Base-by-base conservation (phyloP, 2,797 vertebrate genomes). In the Spatula versicolor region DNA sequence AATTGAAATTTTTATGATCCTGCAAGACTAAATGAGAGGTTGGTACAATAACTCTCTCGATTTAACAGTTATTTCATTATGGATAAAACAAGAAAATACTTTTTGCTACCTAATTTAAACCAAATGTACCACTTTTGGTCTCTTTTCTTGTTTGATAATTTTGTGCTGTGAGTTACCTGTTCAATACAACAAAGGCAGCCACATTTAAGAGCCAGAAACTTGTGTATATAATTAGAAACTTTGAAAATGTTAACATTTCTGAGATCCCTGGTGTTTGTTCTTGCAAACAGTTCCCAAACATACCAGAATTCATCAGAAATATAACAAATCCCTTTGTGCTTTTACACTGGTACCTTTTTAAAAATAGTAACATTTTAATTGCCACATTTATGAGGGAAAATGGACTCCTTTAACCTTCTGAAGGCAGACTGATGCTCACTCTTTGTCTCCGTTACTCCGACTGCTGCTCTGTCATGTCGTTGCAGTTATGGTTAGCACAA, bases 331-430 rank as follows among this genome's bases (percentile, higher is more conserved):
- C 35, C 16, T 7, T 72, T 87, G 74, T 56, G 31, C 54, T 71
- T 86, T 89, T 83, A 41, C 39, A 50, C 83, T 84, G 81, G 85
- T 83, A 74, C 86, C 73, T 35, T 94, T 93, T 93, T 67, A 93
- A 93, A 96, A 93, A 95, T 58, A 95, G 75, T 5, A 94, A 83
- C 83, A 50, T 60, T 41, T 81, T 84, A 60, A 88, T 45, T 78
- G 64, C 63, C 68, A 20, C 50, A 33, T 43, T 88, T 95, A 28
- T 55, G 45, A 67, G 41, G 60, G 76, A 64, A 86, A 80, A 86
- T 60, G 56, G 64, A 83, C 64, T 95, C 67, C 55, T 72, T 90
- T 35, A 68, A 41, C 67, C 90, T 82, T 63, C 37, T 21, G 7
- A 35, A 86, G 74, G 41, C 91, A 86, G 76, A 45, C 25, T 81